A percentile compares a stretch with the other conserved stretches of the same genome.
Conservation (phyloP, 2,888 invertebrate genomes). For the Prosopocoilus inquinatus region DNA sequence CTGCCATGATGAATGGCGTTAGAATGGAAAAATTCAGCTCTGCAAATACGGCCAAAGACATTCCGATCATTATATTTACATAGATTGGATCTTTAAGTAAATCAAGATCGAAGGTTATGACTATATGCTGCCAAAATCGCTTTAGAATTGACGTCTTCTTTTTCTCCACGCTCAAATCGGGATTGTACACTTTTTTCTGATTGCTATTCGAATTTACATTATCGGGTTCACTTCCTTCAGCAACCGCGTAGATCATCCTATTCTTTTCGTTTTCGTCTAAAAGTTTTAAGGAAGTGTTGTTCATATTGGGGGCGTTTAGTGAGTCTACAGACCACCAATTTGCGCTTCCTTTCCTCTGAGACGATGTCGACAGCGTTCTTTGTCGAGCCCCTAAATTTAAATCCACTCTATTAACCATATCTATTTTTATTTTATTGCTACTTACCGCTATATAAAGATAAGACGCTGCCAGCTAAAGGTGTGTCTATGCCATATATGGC, state of each 20-base stretch:
- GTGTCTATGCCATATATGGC: conserved; percentile 51
- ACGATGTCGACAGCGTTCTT: too few species aligned
- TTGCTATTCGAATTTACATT: background rate
- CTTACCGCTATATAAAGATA: conserved; percentile 30
- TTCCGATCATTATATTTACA: conserved; percentile 65
- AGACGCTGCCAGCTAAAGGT: conserved; percentile 42
- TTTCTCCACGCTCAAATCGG: conserved; percentile 28
- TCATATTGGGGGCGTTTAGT: conserved; percentile 57
- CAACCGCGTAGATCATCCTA: conserved; percentile 6
- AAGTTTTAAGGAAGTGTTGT: conserved; percentile 58
- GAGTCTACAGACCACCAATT: conserved; percentile 56
- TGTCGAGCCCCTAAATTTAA: too few species aligned
- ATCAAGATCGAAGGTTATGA: conserved; percentile 63
- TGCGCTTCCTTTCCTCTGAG: conserved; percentile 33
- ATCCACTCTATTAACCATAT: too few species aligned
- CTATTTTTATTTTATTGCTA: too few species aligned
- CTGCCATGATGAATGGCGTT: conserved; percentile 65
- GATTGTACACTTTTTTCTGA: conserved; percentile 22
- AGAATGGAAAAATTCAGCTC: conserved; percentile 68
- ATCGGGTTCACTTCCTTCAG: conserved; percentile 2
- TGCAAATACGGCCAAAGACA: conserved; percentile 66
- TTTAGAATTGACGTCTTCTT: conserved; percentile 45
- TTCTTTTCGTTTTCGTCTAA: conserved; percentile 9
- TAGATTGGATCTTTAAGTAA: conserved; percentile 66
- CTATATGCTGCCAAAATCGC: conserved; percentile 44